Percentiles rank a stretch among this genome's conserved stretches.
These are phyloP conservation scores for Todiramphus chloris DNA, from an alignment of 2,113 vertebrate genomes.

Conservation along the genomic window DNA sequence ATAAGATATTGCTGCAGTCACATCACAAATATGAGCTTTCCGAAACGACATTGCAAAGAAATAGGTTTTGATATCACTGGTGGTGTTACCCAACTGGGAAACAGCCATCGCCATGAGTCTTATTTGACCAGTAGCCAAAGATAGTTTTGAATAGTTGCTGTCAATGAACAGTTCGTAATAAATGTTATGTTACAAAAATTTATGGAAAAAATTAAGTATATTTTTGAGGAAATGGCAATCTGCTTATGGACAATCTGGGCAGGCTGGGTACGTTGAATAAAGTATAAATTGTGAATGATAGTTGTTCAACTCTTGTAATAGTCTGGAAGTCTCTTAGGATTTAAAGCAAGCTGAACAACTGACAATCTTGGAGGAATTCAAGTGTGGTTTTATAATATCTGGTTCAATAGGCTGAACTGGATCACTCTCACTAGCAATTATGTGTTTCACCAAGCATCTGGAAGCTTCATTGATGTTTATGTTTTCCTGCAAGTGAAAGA, in stretches of 20 bases:
- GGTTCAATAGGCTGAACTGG: slow-evolving; percentile 82
- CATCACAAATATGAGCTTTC: neutral
- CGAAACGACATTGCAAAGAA: neutral
- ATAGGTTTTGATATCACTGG: neutral
- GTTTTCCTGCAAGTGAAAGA: slow-evolving; percentile 83
- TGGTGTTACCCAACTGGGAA: neutral
- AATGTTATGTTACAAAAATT: neutral
- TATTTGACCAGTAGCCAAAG: neutral
- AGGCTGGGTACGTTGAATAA: neutral
- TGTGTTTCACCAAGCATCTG: slow-evolving; percentile 94
- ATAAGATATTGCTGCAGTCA: neutral
- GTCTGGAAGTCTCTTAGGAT: slow-evolving; percentile 69
- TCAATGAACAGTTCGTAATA: neutral
- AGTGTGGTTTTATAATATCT: slow-evolving; percentile 87
- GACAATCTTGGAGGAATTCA: slow-evolving; percentile 75
- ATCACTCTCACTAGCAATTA: slow-evolving; percentile 91
- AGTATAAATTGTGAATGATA: neutral
- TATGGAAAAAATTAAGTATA: neutral
- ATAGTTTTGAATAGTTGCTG: neutral
- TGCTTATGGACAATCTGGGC: slow-evolving; percentile 3
- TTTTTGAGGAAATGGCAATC: neutral
- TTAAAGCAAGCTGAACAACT: slow-evolving; percentile 90
- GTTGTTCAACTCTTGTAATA: slow-evolving; percentile 31
- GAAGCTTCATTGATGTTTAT: slow-evolving; percentile 93
- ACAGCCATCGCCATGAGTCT: neutral